A percentile compares a stretch with the other conserved stretches of the same genome.
Evolutionary conservation across 2,888 invertebrate genomes (phyloP).

Genomic region (Drosophila greeni): DNA sequence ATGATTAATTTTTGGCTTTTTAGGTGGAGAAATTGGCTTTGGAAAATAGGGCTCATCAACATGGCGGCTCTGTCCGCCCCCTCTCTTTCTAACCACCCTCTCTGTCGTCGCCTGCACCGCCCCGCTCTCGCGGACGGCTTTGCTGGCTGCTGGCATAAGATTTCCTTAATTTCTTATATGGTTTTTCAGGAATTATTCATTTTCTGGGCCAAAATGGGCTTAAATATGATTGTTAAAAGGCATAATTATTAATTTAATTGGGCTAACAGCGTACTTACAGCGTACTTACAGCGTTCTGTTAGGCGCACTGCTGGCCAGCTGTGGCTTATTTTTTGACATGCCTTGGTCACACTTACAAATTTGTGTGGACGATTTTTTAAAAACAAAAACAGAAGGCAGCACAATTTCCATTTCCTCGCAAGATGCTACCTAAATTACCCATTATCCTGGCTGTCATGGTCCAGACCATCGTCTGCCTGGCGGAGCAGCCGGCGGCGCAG

Average conservation of each 20-base stretch:
- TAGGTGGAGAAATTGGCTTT: constrained; percentile 20
- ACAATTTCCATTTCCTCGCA: not conserved
- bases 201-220: not conserved
- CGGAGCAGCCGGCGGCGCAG: not conserved
- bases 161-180: no score
- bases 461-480: not conserved
- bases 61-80: constrained; percentile 18
- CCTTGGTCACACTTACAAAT: no score
- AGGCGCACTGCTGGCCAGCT: constrained; percentile 7
- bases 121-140: not conserved
- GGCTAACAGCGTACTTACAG: constrained; percentile 1
- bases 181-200: not conserved
- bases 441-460: constrained; percentile 1
- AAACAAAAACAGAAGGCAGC: no score
- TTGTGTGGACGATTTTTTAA: no score
- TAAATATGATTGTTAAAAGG: not conserved
- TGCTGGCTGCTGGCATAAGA: not conserved
- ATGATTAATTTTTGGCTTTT: constrained; percentile 1
- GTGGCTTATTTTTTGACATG: no score
- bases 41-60: constrained; percentile 35
- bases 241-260: not conserved
- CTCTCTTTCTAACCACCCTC: constrained; percentile 6
- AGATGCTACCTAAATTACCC: constrained; percentile 10
- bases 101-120: not conserved
- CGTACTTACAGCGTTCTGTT: constrained; percentile 12